A percentile compares a stretch with the other conserved stretches of the same genome.
phyloP scores from a whole-genome alignment of 1,140 invertebrate species.

The Zaprionus taronus region DNA sequence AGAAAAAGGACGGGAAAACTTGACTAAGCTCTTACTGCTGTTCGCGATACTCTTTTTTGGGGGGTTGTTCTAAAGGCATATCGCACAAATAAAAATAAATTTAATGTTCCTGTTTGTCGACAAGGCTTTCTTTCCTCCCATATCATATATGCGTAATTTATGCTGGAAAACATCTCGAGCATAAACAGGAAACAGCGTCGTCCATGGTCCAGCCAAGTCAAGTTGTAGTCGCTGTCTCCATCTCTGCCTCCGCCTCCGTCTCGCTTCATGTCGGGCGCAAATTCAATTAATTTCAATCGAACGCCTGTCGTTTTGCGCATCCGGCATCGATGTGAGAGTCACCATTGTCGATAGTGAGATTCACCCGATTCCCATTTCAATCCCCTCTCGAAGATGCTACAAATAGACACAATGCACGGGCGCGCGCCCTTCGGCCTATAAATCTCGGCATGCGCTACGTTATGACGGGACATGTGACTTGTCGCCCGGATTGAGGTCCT shows the following conservation, averaged over 20 bases:
- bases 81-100: constrained; percentile 76
- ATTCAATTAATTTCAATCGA: constrained; percentile 85
- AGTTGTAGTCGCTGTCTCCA: constrained; percentile 33
- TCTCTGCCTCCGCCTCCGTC: neutral
- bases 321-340: constrained; percentile 63
- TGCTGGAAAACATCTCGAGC: constrained; percentile 76
- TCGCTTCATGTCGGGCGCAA: constrained; percentile 57
- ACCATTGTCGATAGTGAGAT: constrained; percentile 4
- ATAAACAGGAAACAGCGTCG: constrained; percentile 74
- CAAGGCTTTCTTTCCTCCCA: constrained; percentile 41
- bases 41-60: constrained; percentile 55
- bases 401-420: constrained; percentile 56
- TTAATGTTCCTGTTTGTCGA: constrained; percentile 79
- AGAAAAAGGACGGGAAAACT: constrained; percentile 22
- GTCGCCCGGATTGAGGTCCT: constrained; percentile 42
- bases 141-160: constrained; percentile 77
- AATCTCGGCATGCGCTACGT: constrained; percentile 65
- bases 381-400: constrained; percentile 47
- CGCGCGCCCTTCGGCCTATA: constrained; percentile 60
- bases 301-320: constrained; percentile 81
- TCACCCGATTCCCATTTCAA: constrained; percentile 4
- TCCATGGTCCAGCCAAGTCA: constrained; percentile 58
- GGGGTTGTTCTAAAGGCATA: constrained; percentile 42
- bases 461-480: constrained; percentile 72
- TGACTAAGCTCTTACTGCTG: constrained; percentile 56